A percentile compares a stretch with the other conserved stretches of the same genome.
phyloP scores from a whole-genome alignment of 2,113 vertebrate species.

The Chamaetylas fuelleborni region DNA sequence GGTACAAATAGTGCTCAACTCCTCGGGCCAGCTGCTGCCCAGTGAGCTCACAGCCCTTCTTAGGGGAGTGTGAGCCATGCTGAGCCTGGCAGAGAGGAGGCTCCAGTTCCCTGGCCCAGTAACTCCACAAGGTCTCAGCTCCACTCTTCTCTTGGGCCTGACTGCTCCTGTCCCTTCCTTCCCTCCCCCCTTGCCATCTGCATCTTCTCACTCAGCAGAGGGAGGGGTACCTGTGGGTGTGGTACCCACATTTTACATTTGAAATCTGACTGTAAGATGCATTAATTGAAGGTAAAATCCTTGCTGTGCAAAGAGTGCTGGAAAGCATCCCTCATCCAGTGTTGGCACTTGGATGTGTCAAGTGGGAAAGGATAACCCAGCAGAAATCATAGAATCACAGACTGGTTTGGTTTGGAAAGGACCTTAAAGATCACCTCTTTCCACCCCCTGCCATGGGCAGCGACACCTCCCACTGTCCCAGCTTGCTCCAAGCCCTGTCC shows the following conservation, averaged over 20 bases:
- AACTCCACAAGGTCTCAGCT: background rate
- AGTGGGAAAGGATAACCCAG: accelerated
- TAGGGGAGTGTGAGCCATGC: background rate
- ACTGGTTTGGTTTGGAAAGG: background rate
- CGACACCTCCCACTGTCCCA: background rate
- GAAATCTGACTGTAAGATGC: background rate
- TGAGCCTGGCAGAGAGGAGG: background rate
- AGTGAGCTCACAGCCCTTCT: background rate
- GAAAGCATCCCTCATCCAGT: background rate
- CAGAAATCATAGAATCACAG: background rate
- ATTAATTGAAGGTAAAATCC: background rate
- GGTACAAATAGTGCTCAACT: accelerated
- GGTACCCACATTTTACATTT: background rate
- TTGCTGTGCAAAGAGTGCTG: background rate
- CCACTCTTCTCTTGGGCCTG: background rate
- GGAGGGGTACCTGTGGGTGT: background rate
- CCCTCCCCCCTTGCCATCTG: background rate
- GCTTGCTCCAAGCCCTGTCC: accelerated
- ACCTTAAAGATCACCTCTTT: background rate
- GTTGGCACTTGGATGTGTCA: background rate
- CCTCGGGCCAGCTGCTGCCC: background rate
- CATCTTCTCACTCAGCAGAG: background rate
- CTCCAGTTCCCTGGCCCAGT: background rate
- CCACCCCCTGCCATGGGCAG: background rate
- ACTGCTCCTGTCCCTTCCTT: background rate